These are phyloP conservation scores for Drosophila nr. perissopoda DNA, from an alignment of 2,888 invertebrate species.

Conservation along the genomic window DNA sequence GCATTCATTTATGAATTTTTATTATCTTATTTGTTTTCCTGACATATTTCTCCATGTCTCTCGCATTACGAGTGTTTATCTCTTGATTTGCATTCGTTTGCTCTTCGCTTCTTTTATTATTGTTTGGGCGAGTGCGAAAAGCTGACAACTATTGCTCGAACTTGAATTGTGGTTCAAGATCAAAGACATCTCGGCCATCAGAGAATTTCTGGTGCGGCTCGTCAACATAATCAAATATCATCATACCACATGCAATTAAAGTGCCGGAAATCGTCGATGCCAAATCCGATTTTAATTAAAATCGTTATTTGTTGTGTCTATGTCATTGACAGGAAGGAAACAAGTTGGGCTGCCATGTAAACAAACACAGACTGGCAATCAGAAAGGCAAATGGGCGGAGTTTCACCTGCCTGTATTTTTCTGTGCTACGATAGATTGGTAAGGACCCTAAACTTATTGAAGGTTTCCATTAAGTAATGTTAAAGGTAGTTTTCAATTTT, in stretches of 20 bases:
- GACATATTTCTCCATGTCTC: slow-evolving; percentile 17
- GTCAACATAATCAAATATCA: slow-evolving; percentile 67
- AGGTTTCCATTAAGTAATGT: slow-evolving; percentile 15
- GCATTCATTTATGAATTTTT: slow-evolving; percentile 80
- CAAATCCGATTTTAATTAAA: slow-evolving; percentile 81
- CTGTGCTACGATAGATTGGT: background rate
- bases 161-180: slow-evolving; percentile 39
- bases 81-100: background rate
- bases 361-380: slow-evolving; percentile 40
- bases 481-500: background rate
- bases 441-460: slow-evolving; percentile 26
- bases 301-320: slow-evolving; percentile 57
- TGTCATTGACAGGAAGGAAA: slow-evolving; percentile 69
- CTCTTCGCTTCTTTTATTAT: slow-evolving; percentile 7
- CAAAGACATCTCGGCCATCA: slow-evolving; percentile 51
- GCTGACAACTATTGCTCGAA: slow-evolving; percentile 56
- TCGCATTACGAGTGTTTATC: slow-evolving; percentile 1
- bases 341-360: slow-evolving; percentile 57
- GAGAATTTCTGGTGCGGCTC: background rate
- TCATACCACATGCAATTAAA: slow-evolving; percentile 72
- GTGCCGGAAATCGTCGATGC: slow-evolving; percentile 75
- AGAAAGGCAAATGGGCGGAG: slow-evolving; percentile 17
- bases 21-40: slow-evolving; percentile 53
- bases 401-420: background rate
- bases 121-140: slow-evolving; percentile 25